A percentile compares a stretch with the other conserved stretches of the same genome.
Conservation (phyloP, 2,113 vertebrate genomes). For the Cavia porcellus region DNA sequence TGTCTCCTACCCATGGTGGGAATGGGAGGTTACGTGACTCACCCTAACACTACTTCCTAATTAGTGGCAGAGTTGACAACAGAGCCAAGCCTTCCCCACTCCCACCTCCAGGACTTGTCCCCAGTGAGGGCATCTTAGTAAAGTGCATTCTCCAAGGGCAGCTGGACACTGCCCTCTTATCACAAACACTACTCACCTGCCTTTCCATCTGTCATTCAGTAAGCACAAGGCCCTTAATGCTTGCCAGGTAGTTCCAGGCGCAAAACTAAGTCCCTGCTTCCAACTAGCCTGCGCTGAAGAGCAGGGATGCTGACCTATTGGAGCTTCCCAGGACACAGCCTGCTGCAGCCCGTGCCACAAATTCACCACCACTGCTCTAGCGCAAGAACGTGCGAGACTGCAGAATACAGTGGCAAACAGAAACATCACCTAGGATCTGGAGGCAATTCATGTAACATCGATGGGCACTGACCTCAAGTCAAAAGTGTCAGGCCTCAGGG, state of each 20-base stretch:
- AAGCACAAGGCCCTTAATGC: background rate
- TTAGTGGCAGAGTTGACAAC: conserved; percentile 40
- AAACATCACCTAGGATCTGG: background rate
- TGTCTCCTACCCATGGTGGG: background rate
- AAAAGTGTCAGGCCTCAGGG: background rate
- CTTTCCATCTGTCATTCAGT: background rate
- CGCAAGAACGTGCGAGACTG: background rate
- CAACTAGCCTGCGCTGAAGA: background rate
- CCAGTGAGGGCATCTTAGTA: background rate
- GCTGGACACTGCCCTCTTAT: background rate
- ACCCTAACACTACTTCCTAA: conserved; percentile 15
- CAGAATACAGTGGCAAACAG: background rate
- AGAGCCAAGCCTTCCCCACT: background rate
- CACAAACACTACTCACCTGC: background rate
- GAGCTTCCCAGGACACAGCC: background rate
- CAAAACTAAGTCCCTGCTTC: background rate
- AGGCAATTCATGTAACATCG: background rate
- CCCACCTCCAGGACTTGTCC: background rate
- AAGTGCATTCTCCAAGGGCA: background rate
- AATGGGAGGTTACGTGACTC: conserved; percentile 66
- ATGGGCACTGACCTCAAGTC: background rate
- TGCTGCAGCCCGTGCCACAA: background rate
- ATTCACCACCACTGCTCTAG: background rate
- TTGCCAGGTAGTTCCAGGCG: background rate
- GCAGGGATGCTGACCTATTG: background rate